Evolutionary conservation across 2,888 invertebrate genomes (phyloP), one percentile per base, ranked within the genome.

Genomic region (Eristalis intricaria): DNA sequence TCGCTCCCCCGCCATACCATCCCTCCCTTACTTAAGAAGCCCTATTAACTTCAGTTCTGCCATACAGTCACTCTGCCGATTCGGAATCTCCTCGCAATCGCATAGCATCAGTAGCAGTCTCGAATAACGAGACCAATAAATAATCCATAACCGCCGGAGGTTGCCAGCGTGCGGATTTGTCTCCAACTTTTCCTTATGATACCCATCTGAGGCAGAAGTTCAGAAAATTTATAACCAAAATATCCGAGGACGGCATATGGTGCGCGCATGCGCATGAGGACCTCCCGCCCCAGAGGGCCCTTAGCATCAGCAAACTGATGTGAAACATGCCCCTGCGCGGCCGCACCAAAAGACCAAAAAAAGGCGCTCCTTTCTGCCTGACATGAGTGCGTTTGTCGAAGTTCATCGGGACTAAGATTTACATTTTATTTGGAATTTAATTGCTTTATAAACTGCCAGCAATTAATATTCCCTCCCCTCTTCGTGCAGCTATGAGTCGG

Each of bases 21-120:
- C 23, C 13, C 26, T 15, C 13, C 60, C 60, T 3, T 11, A 2
- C 10, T 56, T 19, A n/a, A 19, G 26, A 60, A 11, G 26, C n/a
- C 26, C 60, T 60, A 60, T 66, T 74, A 86, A 86, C 78, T 66
- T 66, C 70, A 75, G 70, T 65, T 78, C 58, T 65, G n/a, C n/a
- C 38, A 40, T 74, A 58, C 70, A 77, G 4, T 40, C 23, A 7
- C 74, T 26, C 26, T 35, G 29, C 22, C 73, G 68, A 81, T 78
- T 65, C 15, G 43, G 63, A 79, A 87, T 80, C 84, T 79, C 15
- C 78, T 80, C 40, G 73, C 82, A 85, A 89, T 89, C 88, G 91
- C 91, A 91, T 90, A 91, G 90, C 92, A 91, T 91, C 91, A 90
- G 91, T 91, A 91, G 91, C 91, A 74, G 68, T 90, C 89, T 90